phyloP scores from a whole-genome alignment of 2,888 invertebrate genomes.

The Leptinotarsa tumamoca region DNA sequence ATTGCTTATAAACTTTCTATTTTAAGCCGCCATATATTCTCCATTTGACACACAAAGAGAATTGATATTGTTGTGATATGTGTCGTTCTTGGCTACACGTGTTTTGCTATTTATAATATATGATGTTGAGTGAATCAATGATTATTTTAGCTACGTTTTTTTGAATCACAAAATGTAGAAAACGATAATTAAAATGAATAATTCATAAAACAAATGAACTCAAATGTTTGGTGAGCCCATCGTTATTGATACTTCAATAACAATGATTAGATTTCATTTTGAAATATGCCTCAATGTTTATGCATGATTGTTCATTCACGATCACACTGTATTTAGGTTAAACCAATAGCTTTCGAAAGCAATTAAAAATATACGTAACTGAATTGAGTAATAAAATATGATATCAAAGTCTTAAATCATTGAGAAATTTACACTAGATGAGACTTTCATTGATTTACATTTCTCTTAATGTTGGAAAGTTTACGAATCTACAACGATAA shows the following conservation, averaged over 20 bases:
- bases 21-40: not conserved
- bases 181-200: too few relatives aligned
- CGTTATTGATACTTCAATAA: too few relatives aligned
- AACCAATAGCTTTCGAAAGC: not conserved
- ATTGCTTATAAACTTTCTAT: not conserved
- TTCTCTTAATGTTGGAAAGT: not conserved
- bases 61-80: constrained; percentile 7
- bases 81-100: not conserved
- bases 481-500: not conserved
- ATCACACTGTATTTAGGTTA: not conserved
- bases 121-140: not conserved
- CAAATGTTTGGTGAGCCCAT: too few relatives aligned
- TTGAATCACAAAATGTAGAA: too few relatives aligned
- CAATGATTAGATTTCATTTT: too few relatives aligned
- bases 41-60: not conserved
- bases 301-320: not conserved
- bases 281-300: too few relatives aligned
- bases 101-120: not conserved
- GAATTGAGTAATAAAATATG: not conserved
- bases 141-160: not conserved
- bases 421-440: not conserved
- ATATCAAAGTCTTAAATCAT: constrained; percentile 1
- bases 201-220: too few relatives aligned
- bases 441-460: constrained; percentile 8
- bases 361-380: not conserved